Conservation (phyloP, 2,113 vertebrate genomes). For the Buteo buteo region DNA sequence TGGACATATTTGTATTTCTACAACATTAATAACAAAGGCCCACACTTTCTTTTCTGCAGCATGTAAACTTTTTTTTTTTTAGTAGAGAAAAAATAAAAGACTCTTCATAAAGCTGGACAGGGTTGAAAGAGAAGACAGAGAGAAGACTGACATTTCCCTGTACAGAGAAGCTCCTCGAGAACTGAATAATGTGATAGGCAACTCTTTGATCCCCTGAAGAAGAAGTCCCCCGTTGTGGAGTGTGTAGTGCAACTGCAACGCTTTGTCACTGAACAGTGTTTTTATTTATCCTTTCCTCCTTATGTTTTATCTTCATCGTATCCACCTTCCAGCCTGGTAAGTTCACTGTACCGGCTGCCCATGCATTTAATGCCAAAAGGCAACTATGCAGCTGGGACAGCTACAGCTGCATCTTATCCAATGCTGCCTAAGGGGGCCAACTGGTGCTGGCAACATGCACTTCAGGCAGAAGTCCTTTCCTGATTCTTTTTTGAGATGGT, state of each 20-base stretch:
- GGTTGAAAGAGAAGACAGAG: not conserved
- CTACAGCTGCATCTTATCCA: constrained; percentile 54
- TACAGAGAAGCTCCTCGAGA: not conserved
- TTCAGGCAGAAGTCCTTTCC: constrained; percentile 2
- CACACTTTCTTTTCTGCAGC: constrained; percentile 68
- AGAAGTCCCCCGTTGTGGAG: not conserved
- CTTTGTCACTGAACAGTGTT: not conserved
- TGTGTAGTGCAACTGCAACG: not conserved
- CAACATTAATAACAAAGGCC: constrained; percentile 80
- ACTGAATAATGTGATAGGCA: not conserved
- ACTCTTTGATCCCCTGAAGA: not conserved
- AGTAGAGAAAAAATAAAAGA: not conserved
- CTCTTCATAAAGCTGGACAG: not conserved
- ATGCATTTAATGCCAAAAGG: constrained; percentile 39
- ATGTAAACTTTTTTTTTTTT: constrained; percentile 62
- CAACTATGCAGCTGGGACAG: constrained; percentile 26
- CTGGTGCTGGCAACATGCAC: constrained; percentile 36
- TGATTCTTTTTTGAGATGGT: not conserved
- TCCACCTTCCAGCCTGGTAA: not conserved
- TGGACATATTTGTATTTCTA: constrained; percentile 88
- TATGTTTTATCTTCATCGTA: not conserved
- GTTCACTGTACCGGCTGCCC: not conserved
- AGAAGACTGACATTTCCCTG: not conserved
- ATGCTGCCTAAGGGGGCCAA: constrained; percentile 44
- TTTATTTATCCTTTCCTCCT: not conserved